phyloP scores from a whole-genome alignment of 2,888 invertebrate species.

The Ellobium chinense region DNA sequence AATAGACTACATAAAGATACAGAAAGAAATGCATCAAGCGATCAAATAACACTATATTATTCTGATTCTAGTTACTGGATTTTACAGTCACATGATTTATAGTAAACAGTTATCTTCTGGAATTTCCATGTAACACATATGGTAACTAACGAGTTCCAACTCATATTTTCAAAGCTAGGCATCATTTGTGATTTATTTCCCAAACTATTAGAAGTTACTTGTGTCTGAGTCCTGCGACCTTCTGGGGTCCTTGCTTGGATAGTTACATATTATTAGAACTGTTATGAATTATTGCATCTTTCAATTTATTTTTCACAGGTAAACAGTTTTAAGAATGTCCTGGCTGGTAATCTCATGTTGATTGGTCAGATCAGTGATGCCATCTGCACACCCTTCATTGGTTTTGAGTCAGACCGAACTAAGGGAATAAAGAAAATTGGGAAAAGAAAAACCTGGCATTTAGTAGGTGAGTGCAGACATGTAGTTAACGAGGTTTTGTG shows the following conservation, averaged over 20 bases:
- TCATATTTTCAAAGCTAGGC: not conserved
- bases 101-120: too few relatives aligned
- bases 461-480: constrained; percentile 88
- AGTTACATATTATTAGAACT: not conserved
- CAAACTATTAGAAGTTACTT: too few relatives aligned
- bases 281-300: not conserved
- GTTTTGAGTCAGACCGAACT: constrained; percentile 88
- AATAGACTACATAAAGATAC: too few relatives aligned
- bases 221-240: too few relatives aligned
- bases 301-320: constrained; percentile 79
- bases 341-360: constrained; percentile 82
- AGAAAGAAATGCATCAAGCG: too few relatives aligned
- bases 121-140: too few relatives aligned
- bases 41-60: too few relatives aligned
- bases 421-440: constrained; percentile 84
- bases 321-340: constrained; percentile 71
- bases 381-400: constrained; percentile 92
- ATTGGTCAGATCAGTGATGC: constrained; percentile 91
- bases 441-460: constrained; percentile 92
- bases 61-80: too few relatives aligned
- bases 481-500: too few relatives aligned
- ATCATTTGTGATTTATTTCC: not conserved
- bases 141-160: too few relatives aligned
- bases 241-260: not conserved
- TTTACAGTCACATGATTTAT: too few relatives aligned